Base-by-base conservation (phyloP, 2,797 vertebrate species). In the Acanthurus lineatus region DNA sequence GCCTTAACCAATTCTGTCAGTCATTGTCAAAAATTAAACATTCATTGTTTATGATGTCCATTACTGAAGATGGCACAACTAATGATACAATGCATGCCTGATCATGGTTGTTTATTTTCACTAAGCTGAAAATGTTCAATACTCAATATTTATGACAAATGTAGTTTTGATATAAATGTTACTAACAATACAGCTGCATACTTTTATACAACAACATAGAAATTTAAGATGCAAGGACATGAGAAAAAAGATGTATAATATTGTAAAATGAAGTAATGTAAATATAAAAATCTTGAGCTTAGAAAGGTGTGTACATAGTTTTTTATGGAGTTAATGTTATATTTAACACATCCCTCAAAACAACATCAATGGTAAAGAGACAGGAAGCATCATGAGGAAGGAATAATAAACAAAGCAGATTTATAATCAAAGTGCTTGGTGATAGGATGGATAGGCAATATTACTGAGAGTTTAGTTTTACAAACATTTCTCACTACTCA, bases 391-490 rank as follows among this genome's bases (percentile, higher is more conserved):
- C 54, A 77, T 64, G 60, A 87, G 84, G 87, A 85, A n/a, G 60
- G 82, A 89, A 83, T 77, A 80, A 83, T 51, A 49, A 75, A 85
- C n/a, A 67, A 79, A 75, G 66, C 64, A 85, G 65, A 79, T 77
- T 79, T 60, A 57, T 77, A 40, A 74, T 83, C 83, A 87, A 94
- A 94, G 91, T 89, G 93, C 89, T 89, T 64, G 73, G 77, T 85
- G 86, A 90, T 47, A 69, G 88, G 91, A 89, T 89, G 88, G 88
- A 88, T 76, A 68, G 48, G 73, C 32, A 25, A 67, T 11, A 68
- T 76, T 16, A 35, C 16, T 61, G 28, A 68, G 47, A 56, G 11
- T 63, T 59, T 15, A 56, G 9, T 52, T 58, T 67, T 56, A 54
- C 44, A 68, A 80, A 77, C n/a, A 77, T 69, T 82, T 84, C 28